Conservation (phyloP, 1,140 invertebrate genomes). For the Chlorops oryzae region DNA sequence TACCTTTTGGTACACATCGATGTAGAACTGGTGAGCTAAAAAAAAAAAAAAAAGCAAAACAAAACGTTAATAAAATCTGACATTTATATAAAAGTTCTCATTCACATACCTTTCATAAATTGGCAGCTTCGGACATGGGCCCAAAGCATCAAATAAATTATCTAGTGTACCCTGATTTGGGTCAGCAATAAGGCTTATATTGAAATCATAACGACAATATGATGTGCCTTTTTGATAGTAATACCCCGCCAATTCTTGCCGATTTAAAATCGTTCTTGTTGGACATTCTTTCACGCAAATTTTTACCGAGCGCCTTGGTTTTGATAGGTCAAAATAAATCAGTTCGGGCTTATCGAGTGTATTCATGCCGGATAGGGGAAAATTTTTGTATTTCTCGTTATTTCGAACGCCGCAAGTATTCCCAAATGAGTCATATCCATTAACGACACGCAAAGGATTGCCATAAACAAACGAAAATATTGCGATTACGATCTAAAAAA, state of each 20-base stretch:
- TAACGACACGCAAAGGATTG: slow-evolving; percentile 77
- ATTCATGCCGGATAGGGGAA: slow-evolving; percentile 72
- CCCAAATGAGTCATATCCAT: slow-evolving; percentile 94
- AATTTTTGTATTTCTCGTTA: slow-evolving; percentile 66
- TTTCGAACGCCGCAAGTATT: slow-evolving; percentile 85
- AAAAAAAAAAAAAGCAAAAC: slow-evolving; percentile 12
- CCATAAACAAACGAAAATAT: slow-evolving; percentile 85
- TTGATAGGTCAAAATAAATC: slow-evolving; percentile 75
- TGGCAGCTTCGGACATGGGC: slow-evolving; percentile 66
- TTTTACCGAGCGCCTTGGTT: slow-evolving; percentile 70
- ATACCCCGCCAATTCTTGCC: slow-evolving; percentile 69
- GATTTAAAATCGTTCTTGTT: slow-evolving; percentile 55
- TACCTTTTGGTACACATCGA: slow-evolving; percentile 72
- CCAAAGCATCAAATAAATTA: slow-evolving; percentile 57
- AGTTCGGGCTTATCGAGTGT: slow-evolving; percentile 74
- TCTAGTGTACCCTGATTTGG: slow-evolving; percentile 43
- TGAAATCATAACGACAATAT: slow-evolving; percentile 68
- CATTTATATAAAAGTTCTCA: background rate
- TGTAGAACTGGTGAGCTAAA: slow-evolving; percentile 70
- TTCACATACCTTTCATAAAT: slow-evolving; percentile 56
- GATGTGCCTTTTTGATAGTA: slow-evolving; percentile 64
- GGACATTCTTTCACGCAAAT: slow-evolving; percentile 89
- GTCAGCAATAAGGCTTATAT: slow-evolving; percentile 50
- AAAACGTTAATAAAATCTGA: background rate
- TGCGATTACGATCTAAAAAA: slow-evolving; percentile 66